Conservation (phyloP, 2,797 vertebrate species). For the Anolis apletophallus region DNA sequence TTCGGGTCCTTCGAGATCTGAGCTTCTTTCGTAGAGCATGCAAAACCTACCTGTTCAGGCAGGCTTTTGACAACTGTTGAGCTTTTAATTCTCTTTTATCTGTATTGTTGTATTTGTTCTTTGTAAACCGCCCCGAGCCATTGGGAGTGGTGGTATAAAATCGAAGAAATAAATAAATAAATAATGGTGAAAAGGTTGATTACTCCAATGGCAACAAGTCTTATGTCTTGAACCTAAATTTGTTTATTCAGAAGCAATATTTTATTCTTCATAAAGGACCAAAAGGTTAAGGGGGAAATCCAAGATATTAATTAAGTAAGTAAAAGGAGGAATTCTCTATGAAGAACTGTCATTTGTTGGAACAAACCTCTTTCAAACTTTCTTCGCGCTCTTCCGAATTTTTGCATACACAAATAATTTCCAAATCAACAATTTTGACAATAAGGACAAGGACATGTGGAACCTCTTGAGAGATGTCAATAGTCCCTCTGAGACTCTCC, state of each 20-base stretch:
- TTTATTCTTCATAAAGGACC: too few species aligned
- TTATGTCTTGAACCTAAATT: neutral
- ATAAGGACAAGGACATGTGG: neutral
- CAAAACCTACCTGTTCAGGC: too few species aligned
- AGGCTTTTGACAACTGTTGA: too few species aligned
- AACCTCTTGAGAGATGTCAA: neutral
- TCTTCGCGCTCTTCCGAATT: neutral
- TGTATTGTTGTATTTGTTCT: too few species aligned
- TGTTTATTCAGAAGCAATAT: neutral
- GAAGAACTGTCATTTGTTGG: neutral
- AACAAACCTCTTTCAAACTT: neutral
- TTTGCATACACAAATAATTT: neutral
- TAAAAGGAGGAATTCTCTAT: too few species aligned
- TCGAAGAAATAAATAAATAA: too few species aligned
- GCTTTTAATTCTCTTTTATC: too few species aligned
- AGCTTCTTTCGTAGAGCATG: too few species aligned
- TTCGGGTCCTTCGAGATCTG: too few species aligned
- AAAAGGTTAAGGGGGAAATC: too few species aligned
- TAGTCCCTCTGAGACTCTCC: neutral
- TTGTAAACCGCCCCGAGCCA: too few species aligned
- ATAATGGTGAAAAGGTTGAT: neutral
- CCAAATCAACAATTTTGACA: neutral
- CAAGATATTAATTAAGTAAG: neutral
- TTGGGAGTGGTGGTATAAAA: too few species aligned
- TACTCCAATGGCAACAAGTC: conserved; percentile 39